Percentiles rank a stretch among this genome's conserved stretches.
Evolutionary conservation across 2,888 invertebrate genomes (phyloP).

Genomic region (Adineta ricciae): DNA sequence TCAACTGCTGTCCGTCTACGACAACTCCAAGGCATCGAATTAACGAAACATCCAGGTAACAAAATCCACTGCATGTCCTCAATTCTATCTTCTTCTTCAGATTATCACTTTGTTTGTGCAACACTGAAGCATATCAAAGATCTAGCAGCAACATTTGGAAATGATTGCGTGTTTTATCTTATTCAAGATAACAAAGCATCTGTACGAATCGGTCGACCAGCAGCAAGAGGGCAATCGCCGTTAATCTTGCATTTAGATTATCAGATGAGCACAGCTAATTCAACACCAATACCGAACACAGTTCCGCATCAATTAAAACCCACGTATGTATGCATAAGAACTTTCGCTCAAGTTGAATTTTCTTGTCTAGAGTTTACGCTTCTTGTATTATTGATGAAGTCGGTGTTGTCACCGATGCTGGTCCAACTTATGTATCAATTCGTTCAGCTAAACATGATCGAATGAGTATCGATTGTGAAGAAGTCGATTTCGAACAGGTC

Average conservation of each 20-base stretch:
- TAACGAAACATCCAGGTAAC: conserved; percentile 15
- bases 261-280: conserved; percentile 38
- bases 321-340: conserved; percentile 35
- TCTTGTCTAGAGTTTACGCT: neutral
- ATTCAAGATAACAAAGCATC: neutral
- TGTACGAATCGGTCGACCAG: neutral
- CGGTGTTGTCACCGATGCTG: neutral
- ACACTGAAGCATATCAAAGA: neutral
- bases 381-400: neutral
- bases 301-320: neutral
- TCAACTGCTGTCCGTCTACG: neutral
- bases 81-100: conserved; percentile 36
- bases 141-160: conserved; percentile 12
- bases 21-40: neutral
- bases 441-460: conserved; percentile 9
- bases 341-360: too few species aligned
- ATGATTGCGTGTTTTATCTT: neutral
- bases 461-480: neutral
- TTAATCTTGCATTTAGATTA: neutral
- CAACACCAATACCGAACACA: conserved; percentile 37
- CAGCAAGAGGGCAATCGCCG: neutral
- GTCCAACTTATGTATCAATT: neutral
- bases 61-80: neutral
- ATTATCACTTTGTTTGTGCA: neutral
- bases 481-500: neutral